Base-by-base conservation (phyloP, 37 sponge, comb jelly and placozoan species). In the Spongilla lacustris region DNA sequence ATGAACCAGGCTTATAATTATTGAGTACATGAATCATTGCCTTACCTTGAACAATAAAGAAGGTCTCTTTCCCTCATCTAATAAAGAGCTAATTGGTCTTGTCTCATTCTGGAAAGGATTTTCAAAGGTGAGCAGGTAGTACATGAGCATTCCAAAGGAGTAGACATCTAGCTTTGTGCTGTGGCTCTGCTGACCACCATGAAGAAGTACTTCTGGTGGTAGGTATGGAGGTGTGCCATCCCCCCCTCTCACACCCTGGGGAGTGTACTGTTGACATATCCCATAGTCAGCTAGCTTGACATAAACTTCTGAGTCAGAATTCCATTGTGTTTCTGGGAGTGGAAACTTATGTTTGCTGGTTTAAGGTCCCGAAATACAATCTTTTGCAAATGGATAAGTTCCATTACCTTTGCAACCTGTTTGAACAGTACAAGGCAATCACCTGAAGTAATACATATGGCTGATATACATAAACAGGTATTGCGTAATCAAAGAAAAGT, bases 241-340 rank as follows among this genome's bases (percentile, higher is more conserved):
- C 38, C 46, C 35, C 13, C 91, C 90, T 34, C 83, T 92, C 29
- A 89, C 85, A 30, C 96, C 96, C 82, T 85, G 89, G 38, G 91
- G 89, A 67, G 86, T 72, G 68, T 75, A 41, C 49, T 84, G 83
- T 73, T 84, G 86, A 73, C 95, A 91, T 37, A 96, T 93, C 14
- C 96, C 96, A 70, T 96, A 96, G 81, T 96, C 96, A 25, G 96
- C 94, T 0, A 96, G 67, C 71, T 96, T 96, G 69, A 96, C 41
- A 28, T 31, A 69, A 17, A 96, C 82, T 8, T 66, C 6, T 14
- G 75, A 37, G 34, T 76, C 76, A 0, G 72, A 36, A 36, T 36
- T 49, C 91, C 92, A 90, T 68, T 90, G 90, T 1, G 67, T 68
- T 26, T 66, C 67, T 36, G 94, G 94, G 19, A 75, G 69, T 27